A percentile compares a stretch with the other conserved stretches of the same genome.
Conservation (phyloP, 2,888 invertebrate genomes). For the Phyllotreta striolata region DNA sequence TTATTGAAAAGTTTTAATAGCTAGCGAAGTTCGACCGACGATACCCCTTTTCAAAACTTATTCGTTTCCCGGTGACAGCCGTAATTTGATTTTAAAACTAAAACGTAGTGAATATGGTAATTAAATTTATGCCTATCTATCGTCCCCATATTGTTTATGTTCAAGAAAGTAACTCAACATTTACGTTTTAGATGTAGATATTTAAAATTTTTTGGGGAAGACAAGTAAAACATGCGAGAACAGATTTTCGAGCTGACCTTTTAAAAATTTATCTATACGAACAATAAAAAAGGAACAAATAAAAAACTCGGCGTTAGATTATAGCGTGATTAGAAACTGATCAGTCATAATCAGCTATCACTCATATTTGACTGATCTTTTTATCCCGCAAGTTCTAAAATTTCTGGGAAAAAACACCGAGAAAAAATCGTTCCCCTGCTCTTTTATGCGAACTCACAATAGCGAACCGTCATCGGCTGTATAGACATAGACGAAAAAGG, state of each 20-base stretch:
- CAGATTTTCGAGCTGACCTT: too few relatives aligned
- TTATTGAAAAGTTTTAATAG: slow-evolving; percentile 20
- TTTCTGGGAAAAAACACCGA: slow-evolving; percentile 25
- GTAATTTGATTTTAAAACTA: slow-evolving; percentile 18
- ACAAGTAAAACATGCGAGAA: too few relatives aligned
- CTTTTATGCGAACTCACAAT: slow-evolving; percentile 28
- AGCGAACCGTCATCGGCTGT: slow-evolving; percentile 24
- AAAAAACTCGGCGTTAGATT: too few relatives aligned
- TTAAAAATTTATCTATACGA: too few relatives aligned
- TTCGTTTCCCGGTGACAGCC: slow-evolving; percentile 15
- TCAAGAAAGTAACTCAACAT: too few relatives aligned
- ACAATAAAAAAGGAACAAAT: too few relatives aligned
- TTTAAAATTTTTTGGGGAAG: too few relatives aligned
- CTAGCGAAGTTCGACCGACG: slow-evolving; percentile 14
- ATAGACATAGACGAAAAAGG: slow-evolving; percentile 27
- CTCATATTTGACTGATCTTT: slow-evolving; percentile 26
- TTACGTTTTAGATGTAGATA: too few relatives aligned
- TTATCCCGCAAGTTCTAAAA: slow-evolving; percentile 17
- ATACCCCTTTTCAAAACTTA: slow-evolving; percentile 22
- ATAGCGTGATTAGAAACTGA: slow-evolving; percentile 3
- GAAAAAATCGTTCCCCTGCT: slow-evolving; percentile 26
- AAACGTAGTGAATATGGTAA: slow-evolving; percentile 9
- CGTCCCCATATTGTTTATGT: too few relatives aligned
- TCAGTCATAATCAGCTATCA: slow-evolving; percentile 27
- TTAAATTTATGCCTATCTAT: slow-evolving; percentile 2